Base-by-base conservation (phyloP, 2,888 invertebrate species). In the Sepiola atlantica region DNA sequence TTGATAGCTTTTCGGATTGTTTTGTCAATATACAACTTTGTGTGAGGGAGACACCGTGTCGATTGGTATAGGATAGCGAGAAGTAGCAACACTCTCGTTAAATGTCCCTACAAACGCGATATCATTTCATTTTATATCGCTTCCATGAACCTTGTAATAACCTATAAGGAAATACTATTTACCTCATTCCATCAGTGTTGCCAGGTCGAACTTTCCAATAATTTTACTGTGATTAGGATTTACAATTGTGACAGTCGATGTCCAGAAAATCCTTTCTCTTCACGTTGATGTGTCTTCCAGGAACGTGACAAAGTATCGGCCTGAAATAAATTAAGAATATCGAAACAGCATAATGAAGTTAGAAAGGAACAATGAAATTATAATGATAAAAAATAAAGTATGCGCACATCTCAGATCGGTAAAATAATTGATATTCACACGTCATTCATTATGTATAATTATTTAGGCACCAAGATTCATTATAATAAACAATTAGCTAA, bases 71-170 rank as follows among this genome's bases (percentile, higher is more conserved):
- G 2, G 45, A 45, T 45, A 45, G 8, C 45, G 32, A 77, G n/a
- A n/a, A n/a, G n/a, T 18, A 77, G 32, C 28, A n/a, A 77, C n/a
- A 45, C 45, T 45, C 2, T 16, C n/a, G 77, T 3, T n/a, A n/a
- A 77, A 77, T n/a, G 16, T n/a, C 14, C 16, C 4, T 10, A 4
- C 14, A 77, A n/a, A n/a, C 77, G 16, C 16, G n/a, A 32, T 77
- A 10, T 12, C n/a, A 77, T 77, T 77, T 77, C 77, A 77, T 77
- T 77, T 77, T 18, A 77, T 77, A 77, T 77, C 77, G n/a, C 77
- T 77, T 77, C 77, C 77, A 77, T 77, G 77, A 18, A 77, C 77
- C 77, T 77, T 77, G n/a, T 77, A 77, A 77, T 77, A 77, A 77
- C 77, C 77, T 32, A 77, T 77, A n/a, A 77, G 16, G 77, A 77